Base-by-base conservation (phyloP, 2,888 invertebrate species). In the Serripes groenlandicus region DNA sequence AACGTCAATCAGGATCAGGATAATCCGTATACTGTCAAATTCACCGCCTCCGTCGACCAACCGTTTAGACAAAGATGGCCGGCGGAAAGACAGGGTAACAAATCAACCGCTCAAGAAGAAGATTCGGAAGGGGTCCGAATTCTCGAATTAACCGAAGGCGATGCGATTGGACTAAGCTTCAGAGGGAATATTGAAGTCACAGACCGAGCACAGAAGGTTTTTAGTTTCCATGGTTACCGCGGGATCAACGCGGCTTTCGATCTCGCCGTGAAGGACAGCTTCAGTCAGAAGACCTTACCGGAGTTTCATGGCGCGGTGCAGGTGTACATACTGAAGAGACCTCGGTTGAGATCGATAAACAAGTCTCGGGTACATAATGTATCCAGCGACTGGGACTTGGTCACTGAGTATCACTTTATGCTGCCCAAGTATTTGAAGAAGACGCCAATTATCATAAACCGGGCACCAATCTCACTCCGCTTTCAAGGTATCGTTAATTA, bases 401-500 rank as follows among this genome's bases (percentile, higher is more conserved):
- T 64, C 9, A 74, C 78, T 5, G 85, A 85, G 68, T 79, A 77
- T 56, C 77, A 78, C 4, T 66, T 85, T n/a, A 23, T 80, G 15
- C 52, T 85, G n/a, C 85, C 85, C 15, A 85, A 85, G 49, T 69
- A 66, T 32, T 37, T 81, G 34, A 79, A 79, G 73, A 79, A 77
- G 28, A 66, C 79, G 0, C 77, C 76, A 1, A 34, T 79, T 1
- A 77, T 76, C 42, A 54, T 85, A 28, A 79, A 75, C 58, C 74
- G 74, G 32, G 85, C 85, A 0, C 81, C 85, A 0, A 75, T 85
- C 0, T 69, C 82, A 0, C 66, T 85, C 3, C 58, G 75, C 23
- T 81, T 85, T 49, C 77, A 82, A 71, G 85, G 85, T 82, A 62
- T n/a, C n/a, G n/a, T n/a, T n/a, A n/a, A n/a, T n/a, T n/a, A n/a